phyloP scores from a whole-genome alignment of 2,113 vertebrate genomes.

The Dolichallabes microphthalmus region DNA sequence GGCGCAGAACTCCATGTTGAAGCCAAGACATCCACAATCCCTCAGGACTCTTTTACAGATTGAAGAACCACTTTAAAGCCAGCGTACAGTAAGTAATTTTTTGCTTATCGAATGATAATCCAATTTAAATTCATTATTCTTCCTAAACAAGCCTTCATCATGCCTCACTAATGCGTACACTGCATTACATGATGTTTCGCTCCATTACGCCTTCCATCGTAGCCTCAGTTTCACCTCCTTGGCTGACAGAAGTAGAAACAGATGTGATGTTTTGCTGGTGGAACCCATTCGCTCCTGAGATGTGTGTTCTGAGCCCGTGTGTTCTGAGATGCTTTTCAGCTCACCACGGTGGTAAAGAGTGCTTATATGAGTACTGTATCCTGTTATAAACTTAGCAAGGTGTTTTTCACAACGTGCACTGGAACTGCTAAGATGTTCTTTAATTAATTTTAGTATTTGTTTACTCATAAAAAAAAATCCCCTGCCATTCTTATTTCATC shows the following conservation, averaged over 20 bases:
- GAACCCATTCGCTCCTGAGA: neutral
- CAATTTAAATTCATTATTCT: neutral
- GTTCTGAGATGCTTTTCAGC: neutral
- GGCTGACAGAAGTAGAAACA: neutral
- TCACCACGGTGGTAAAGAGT: neutral
- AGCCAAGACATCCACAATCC: neutral
- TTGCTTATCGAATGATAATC: neutral
- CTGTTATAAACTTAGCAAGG: too few relatives aligned
- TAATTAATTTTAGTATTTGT: too few relatives aligned
- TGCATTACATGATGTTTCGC: neutral
- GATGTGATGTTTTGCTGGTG: neutral
- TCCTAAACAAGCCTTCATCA: neutral
- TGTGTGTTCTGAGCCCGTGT: neutral
- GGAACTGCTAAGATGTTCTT: too few relatives aligned
- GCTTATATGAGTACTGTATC: neutral
- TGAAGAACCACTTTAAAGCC: neutral
- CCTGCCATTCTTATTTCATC: too few relatives aligned
- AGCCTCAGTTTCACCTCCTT: neutral
- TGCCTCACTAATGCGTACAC: neutral
- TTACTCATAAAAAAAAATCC: too few relatives aligned
- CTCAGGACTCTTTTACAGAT: neutral
- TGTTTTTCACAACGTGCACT: too few relatives aligned
- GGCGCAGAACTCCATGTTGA: neutral
- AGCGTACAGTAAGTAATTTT: neutral
- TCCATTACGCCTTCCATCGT: neutral